Percentiles rank a stretch among this genome's conserved stretches.
Evolutionary conservation across 1,140 invertebrate genomes (phyloP).

Genomic region (Periplaneta americana): DNA sequence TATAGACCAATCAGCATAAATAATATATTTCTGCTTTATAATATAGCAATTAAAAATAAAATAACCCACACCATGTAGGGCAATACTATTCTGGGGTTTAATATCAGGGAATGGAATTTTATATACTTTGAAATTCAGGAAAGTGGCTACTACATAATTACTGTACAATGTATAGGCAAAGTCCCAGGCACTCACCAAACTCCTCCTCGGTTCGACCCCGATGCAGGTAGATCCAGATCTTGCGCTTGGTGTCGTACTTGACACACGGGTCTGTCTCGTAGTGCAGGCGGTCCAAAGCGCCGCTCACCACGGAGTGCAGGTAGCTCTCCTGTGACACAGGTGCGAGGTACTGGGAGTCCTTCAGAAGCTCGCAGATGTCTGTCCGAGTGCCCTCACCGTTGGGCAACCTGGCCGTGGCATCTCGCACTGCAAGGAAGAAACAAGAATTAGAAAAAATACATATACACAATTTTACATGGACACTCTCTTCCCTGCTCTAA

Average conservation of each 20-base stretch:
- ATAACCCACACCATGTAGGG: no score
- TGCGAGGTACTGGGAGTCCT: slow-evolving; percentile 80
- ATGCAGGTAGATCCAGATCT: slow-evolving; percentile 89
- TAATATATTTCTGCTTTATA: no score
- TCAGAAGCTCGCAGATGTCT: slow-evolving; percentile 79
- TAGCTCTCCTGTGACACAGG: slow-evolving; percentile 46
- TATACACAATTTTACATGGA: no score
- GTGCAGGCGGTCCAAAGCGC: slow-evolving; percentile 81
- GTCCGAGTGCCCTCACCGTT: slow-evolving; percentile 89
- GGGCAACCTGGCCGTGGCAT: slow-evolving; percentile 86
- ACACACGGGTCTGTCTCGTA: slow-evolving; percentile 87
- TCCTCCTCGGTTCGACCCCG: slow-evolving; percentile 69
- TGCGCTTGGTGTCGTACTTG: slow-evolving; percentile 80
- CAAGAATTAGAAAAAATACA: no score
- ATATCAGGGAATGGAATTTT: no score
- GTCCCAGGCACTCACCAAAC: slow-evolving; percentile 44
- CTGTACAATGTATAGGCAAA: no score
- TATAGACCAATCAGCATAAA: no score
- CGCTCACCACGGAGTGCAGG: slow-evolving; percentile 80
- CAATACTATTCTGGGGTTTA: no score
- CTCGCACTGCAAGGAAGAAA: slow-evolving; percentile 55
- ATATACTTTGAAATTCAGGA: no score
- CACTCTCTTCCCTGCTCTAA: no score
- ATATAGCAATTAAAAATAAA: no score
- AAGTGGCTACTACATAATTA: no score